A percentile compares a stretch with the other conserved stretches of the same genome.
Evolutionary conservation across 2,113 vertebrate species (phyloP).

Genomic region (Meriones unguiculatus): DNA sequence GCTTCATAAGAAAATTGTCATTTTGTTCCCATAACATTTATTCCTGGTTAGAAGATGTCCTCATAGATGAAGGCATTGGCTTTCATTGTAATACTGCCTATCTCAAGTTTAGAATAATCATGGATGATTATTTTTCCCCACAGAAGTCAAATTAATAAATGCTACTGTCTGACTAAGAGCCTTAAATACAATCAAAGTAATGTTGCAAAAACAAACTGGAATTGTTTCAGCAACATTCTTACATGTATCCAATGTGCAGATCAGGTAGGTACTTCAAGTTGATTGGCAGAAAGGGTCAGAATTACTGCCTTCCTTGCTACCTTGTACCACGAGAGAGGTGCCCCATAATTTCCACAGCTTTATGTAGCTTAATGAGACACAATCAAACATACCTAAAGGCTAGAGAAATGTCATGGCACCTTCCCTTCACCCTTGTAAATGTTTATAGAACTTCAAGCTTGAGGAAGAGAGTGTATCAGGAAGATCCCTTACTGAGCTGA

Average conservation of each 20-base stretch:
- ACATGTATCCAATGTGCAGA: neutral
- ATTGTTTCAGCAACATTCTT: neutral
- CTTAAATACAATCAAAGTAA: neutral
- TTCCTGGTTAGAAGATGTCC: neutral
- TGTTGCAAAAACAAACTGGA: neutral
- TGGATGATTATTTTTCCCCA: neutral
- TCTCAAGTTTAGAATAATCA: neutral
- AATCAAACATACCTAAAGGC: neutral
- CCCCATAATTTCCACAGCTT: neutral
- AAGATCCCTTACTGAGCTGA: slow-evolving; percentile 10
- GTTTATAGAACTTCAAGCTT: slow-evolving; percentile 49
- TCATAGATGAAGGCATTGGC: neutral
- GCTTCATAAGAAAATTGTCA: neutral
- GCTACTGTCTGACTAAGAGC: neutral
- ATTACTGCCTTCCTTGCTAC: accelerated
- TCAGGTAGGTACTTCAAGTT: neutral
- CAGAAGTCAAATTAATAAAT: neutral
- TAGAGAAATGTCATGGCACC: neutral
- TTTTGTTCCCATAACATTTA: neutral
- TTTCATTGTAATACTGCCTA: neutral
- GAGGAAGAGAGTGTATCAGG: neutral
- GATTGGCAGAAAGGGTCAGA: accelerated
- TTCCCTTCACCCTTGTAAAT: neutral
- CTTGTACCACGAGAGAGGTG: neutral
- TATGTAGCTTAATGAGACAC: neutral